Evolutionary conservation across 2,113 vertebrate species (phyloP).

Genomic region (Gulo gulo): DNA sequence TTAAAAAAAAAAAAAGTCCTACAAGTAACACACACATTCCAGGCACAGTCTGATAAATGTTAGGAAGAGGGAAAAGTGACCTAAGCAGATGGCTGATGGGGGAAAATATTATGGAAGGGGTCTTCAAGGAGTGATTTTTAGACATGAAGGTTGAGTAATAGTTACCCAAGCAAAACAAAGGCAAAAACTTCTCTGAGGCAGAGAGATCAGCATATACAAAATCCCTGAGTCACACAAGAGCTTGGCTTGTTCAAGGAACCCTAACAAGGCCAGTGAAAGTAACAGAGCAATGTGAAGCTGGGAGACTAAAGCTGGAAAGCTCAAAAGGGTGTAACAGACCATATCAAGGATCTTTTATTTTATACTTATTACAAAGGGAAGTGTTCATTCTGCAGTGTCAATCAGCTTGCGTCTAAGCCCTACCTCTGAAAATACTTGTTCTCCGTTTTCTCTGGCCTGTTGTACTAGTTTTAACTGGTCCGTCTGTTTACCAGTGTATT

Average conservation of each 20-base stretch:
- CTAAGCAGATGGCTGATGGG: neutral
- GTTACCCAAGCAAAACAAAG: neutral
- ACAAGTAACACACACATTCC: neutral
- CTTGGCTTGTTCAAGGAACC: neutral
- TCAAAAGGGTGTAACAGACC: neutral
- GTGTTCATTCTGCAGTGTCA: neutral
- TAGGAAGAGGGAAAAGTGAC: neutral
- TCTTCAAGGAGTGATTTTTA: neutral
- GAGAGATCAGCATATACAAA: neutral
- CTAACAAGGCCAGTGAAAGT: neutral
- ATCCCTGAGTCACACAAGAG: neutral
- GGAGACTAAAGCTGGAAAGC: neutral
- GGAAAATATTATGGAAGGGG: neutral
- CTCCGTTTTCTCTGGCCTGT: neutral
- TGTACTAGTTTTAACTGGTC: neutral
- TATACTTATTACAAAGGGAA: neutral
- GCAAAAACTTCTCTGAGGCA: neutral
- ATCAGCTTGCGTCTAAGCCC: neutral
- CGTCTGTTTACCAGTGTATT: neutral
- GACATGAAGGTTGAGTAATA: neutral
- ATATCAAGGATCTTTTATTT: neutral
- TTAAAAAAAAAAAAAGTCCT: neutral
- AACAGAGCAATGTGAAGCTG: neutral
- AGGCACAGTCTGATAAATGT: neutral
- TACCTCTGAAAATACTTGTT: neutral